Base-by-base conservation (phyloP, 1,140 invertebrate species). In the Andrena cerasifolii region DNA sequence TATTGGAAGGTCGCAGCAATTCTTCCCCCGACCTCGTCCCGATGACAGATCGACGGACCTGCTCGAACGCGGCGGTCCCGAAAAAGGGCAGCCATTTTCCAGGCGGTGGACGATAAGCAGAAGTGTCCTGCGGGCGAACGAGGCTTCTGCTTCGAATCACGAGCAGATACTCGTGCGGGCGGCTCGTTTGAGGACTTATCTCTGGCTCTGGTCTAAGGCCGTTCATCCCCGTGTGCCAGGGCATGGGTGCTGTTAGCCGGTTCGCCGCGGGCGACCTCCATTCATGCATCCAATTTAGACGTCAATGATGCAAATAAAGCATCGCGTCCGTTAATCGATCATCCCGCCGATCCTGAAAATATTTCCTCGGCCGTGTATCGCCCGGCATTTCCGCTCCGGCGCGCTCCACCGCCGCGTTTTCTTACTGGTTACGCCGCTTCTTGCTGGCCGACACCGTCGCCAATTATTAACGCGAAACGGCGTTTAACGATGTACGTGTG, bases 271-370 rank as follows among this genome's bases (percentile, higher is more conserved):
- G 82, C 80, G 47, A 80, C 43, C 79, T 81, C 81, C 78, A 85
- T 87, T 87, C 83, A 85, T 75, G 85, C 81, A 79, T 83, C 86
- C 86, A 84, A 87, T 87, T 87, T 87, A 85, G 80, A 85, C 85
- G 85, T 87, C 81, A 83, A 86, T 84, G 71, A 82, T 73, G 77
- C 80, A 86, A 86, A 83, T 71, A 85, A 86, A 83, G 45, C 74
- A 83, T 40, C 56, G 66, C 56, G 51, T 24, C 16, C 45, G 18
- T 70, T 71, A 54, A 83, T 83, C 82, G 82, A 47, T 83, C 66
- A 40, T 70, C 54, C 51, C 2, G 26, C 40, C 33, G 65, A 59
- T 68, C 31, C 65, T 24, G 40, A 4, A 53, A n/a, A 28, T 10
- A n/a, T 65, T 62, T 14, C n/a, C 2, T 31, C 16, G 36, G 10